A percentile compares a stretch with the other conserved stretches of the same genome.
Evolutionary conservation across 2,888 invertebrate species (phyloP).

Genomic region (Drosophila neutralis): DNA sequence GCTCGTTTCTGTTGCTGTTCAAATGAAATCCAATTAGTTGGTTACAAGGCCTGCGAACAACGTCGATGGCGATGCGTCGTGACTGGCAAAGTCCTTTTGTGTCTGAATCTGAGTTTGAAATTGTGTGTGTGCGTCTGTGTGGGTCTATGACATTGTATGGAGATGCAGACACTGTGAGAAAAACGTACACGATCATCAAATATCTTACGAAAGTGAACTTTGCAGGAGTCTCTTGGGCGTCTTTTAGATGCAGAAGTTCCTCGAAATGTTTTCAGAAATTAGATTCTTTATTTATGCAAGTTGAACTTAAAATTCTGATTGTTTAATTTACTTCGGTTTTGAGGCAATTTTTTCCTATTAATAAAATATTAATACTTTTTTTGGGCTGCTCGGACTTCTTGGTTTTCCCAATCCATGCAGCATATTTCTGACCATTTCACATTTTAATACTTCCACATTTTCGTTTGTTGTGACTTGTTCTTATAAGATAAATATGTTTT

Average conservation of each 20-base stretch:
- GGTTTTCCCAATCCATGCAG: no score
- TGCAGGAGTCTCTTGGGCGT: background rate
- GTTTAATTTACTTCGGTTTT: background rate
- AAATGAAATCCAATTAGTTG: conserved; percentile 80
- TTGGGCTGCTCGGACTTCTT: background rate
- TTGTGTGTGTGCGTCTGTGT: conserved; percentile 15
- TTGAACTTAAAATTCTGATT: background rate
- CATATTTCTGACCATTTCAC: background rate
- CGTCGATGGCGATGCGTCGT: conserved; percentile 60
- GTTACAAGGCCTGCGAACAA: conserved; percentile 71
- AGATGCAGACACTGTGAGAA: conserved; percentile 29
- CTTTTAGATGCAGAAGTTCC: background rate
- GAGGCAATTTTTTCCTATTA: background rate
- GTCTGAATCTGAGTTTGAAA: conserved; percentile 10
- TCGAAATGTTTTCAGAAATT: background rate
- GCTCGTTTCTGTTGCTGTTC: conserved; percentile 54
- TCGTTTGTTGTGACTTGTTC: no score
- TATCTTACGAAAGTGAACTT: background rate
- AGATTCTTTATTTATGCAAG: fast-evolving
- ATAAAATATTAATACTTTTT: background rate
- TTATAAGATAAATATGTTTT: no score
- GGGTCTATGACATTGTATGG: conserved; percentile 20
- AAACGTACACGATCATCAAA: background rate
- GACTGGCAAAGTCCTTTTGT: conserved; percentile 61
- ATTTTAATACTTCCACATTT: no score